These are phyloP conservation scores for Mamestra brassicae DNA, from an alignment of 2,888 invertebrate genomes.

Conservation along the genomic window DNA sequence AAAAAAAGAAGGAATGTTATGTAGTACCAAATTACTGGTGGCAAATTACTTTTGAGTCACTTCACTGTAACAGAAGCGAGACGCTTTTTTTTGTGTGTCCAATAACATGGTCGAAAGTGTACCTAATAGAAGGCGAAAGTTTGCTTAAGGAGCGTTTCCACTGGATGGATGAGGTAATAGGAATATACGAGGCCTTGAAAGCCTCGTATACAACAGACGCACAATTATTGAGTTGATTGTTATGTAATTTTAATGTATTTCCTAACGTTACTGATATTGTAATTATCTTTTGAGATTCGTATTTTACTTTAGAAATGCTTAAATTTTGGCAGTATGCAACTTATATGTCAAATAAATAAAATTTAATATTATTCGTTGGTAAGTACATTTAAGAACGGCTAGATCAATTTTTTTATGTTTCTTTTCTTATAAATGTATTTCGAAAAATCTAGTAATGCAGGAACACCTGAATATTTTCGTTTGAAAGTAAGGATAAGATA, in stretches of 20 bases:
- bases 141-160: conserved; percentile 30
- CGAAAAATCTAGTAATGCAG: no score
- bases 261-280: conserved; percentile 2
- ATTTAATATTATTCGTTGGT: no score
- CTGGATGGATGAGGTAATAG: conserved; percentile 30
- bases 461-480: no score
- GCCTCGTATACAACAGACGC: not conserved
- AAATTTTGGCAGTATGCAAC: no score
- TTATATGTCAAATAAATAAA: no score
- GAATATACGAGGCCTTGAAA: conserved; percentile 22
- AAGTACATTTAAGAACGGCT: no score
- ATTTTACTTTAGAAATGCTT: no score
- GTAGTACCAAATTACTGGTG: conserved; percentile 25
- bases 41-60: conserved; percentile 35
- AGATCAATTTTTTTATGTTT: no score
- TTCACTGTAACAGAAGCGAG: conserved; percentile 20
- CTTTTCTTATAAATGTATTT: no score
- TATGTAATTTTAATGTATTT: conserved; percentile 23
- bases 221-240: conserved; percentile 19
- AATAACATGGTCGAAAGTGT: conserved; percentile 39
- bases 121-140: conserved; percentile 39
- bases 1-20: not conserved
- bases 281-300: not conserved
- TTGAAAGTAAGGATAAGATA: no score
- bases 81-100: conserved; percentile 21